Percentiles rank a stretch among this genome's conserved stretches.
phyloP scores from a whole-genome alignment of 2,113 vertebrate genomes.

The Laticauda colubrina region DNA sequence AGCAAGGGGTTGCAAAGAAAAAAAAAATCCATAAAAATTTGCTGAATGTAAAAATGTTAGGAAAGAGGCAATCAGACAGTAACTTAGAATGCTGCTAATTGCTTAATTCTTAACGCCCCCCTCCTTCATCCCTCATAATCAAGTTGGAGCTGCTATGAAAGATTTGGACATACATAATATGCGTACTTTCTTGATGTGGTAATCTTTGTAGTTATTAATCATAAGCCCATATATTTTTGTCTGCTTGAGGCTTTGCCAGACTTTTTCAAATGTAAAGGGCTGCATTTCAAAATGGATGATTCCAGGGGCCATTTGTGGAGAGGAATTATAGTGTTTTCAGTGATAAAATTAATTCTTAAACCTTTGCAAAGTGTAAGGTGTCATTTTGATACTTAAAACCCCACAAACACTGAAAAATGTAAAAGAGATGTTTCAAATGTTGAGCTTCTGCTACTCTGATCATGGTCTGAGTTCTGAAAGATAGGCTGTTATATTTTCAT shows the following conservation, averaged over 20 bases:
- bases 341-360: neutral
- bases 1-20: neutral
- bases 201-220: neutral
- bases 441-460: neutral
- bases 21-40: neutral
- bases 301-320: neutral
- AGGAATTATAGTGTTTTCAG: neutral
- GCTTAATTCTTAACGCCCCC: neutral
- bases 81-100: neutral
- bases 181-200: neutral
- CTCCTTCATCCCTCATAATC: neutral
- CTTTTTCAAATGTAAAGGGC: neutral
- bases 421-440: neutral
- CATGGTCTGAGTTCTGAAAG: neutral
- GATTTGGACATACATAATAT: neutral
- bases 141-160: neutral
- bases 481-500: neutral
- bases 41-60: neutral
- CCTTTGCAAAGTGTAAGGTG: neutral
- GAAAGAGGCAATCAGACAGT: neutral
- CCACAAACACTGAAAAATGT: neutral
- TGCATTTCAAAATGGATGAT: neutral
- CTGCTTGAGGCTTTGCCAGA: neutral
- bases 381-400: neutral
- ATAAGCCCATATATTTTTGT: neutral